Percentiles rank a stretch among this genome's conserved stretches.
Evolutionary conservation across 2,113 vertebrate species (phyloP).

Genomic region (Takifugu bimaculatus): DNA sequence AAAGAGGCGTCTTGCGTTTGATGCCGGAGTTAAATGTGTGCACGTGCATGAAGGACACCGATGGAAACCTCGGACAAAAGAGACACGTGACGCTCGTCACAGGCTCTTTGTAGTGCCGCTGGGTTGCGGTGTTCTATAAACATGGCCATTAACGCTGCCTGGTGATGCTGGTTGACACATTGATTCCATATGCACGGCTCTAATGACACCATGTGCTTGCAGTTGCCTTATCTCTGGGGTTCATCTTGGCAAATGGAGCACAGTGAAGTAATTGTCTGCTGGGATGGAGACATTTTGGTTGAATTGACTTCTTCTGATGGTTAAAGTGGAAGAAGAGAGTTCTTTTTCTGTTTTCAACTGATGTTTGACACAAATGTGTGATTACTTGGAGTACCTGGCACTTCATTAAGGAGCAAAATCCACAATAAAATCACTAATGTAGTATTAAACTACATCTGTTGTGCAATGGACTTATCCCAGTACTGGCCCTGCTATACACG

Average conservation of each 20-base stretch:
- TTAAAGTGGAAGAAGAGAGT: not conserved
- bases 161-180: slow-evolving; percentile 63
- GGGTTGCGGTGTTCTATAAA: slow-evolving; percentile 54
- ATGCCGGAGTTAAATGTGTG: slow-evolving; percentile 20
- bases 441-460: no score
- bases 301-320: slow-evolving; percentile 14
- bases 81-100: slow-evolving; percentile 30
- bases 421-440: no score
- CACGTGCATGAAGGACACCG: slow-evolving; percentile 30
- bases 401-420: no score
- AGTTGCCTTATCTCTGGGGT: slow-evolving; percentile 63
- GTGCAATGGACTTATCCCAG: no score
- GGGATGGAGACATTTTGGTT: slow-evolving; percentile 8
- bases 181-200: slow-evolving; percentile 62
- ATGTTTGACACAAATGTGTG: not conserved
- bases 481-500: not conserved
- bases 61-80: slow-evolving; percentile 62
- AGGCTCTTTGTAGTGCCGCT: slow-evolving; percentile 55
- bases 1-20: slow-evolving; percentile 50
- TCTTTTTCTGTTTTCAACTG: not conserved
- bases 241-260: slow-evolving; percentile 56
- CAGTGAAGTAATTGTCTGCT: slow-evolving; percentile 23
- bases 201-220: slow-evolving; percentile 68
- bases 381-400: not conserved
- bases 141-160: slow-evolving; percentile 61